phyloP scores from a whole-genome alignment of 2,113 vertebrate genomes.

The Clarias macrocephalus region DNA sequence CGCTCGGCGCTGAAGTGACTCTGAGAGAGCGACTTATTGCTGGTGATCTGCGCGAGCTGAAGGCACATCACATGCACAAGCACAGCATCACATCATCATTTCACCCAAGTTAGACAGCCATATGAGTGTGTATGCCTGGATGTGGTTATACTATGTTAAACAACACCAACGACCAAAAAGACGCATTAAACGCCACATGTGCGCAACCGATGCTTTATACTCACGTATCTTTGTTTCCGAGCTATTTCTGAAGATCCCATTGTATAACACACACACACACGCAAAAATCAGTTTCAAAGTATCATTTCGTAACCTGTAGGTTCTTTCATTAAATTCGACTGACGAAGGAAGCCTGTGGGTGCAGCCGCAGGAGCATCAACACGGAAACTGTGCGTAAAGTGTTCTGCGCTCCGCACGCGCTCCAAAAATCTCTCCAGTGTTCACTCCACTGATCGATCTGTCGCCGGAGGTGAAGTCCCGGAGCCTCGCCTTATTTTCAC shows the following conservation, averaged over 20 bases:
- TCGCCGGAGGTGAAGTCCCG: background rate
- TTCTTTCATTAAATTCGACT: background rate
- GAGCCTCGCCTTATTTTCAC: background rate
- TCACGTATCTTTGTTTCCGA: constrained; percentile 34
- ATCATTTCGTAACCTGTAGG: background rate
- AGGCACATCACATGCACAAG: constrained; percentile 10
- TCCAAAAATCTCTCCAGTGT: background rate
- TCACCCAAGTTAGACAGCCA: background rate
- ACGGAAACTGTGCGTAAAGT: background rate
- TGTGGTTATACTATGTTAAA: background rate
- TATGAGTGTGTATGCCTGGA: background rate
- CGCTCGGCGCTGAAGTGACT: constrained; percentile 75
- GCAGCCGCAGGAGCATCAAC: background rate
- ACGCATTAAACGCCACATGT: background rate
- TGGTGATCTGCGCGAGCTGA: constrained; percentile 70
- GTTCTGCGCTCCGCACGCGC: background rate
- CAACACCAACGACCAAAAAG: background rate
- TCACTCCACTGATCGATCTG: background rate
- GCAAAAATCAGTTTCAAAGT: background rate
- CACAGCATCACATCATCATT: background rate
- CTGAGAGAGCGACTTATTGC: constrained; percentile 75
- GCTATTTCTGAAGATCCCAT: constrained; percentile 38
- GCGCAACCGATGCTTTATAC: background rate
- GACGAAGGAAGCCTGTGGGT: background rate
- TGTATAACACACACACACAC: no score